phyloP scores from a whole-genome alignment of 2,113 vertebrate genomes.

The Misgurnus mizolepis region DNA sequence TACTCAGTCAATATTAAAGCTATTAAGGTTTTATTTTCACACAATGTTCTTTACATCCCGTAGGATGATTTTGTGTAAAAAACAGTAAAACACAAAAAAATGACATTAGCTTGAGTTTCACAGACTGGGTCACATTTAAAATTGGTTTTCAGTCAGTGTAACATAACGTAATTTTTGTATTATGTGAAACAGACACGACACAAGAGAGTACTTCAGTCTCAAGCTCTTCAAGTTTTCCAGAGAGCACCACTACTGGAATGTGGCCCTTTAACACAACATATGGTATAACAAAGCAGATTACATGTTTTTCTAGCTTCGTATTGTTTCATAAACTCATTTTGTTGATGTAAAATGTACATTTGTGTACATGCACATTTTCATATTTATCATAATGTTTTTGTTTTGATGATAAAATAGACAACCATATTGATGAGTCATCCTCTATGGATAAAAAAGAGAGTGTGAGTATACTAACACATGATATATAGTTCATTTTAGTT shows the following conservation, averaged over 20 bases:
- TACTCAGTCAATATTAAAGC: too few species aligned
- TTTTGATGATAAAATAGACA: not conserved
- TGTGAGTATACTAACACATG: not conserved
- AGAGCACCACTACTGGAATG: not conserved
- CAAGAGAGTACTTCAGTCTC: not conserved
- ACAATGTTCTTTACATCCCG: too few species aligned
- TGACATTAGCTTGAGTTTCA: too few species aligned
- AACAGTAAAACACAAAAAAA: too few species aligned
- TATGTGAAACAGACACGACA: not conserved
- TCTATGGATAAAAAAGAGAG: not conserved
- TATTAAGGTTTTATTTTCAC: too few species aligned
- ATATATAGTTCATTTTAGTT: not conserved
- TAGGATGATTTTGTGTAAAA: too few species aligned
- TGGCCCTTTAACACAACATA: not conserved
- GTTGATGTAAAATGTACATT: too few species aligned
- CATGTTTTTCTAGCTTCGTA: not conserved
- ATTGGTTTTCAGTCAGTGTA: not conserved
- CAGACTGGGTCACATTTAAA: not conserved
- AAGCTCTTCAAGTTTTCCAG: constrained; percentile 3
- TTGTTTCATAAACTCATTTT: too few species aligned
- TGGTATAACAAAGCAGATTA: constrained; percentile 19
- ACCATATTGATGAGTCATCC: not conserved
- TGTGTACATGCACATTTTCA: not conserved
- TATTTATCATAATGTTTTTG: not conserved
- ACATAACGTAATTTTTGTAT: not conserved